A percentile compares a stretch with the other conserved stretches of the same genome.
phyloP scores from a whole-genome alignment of 2,888 invertebrate genomes.

The Tetragonisca angustula region DNA sequence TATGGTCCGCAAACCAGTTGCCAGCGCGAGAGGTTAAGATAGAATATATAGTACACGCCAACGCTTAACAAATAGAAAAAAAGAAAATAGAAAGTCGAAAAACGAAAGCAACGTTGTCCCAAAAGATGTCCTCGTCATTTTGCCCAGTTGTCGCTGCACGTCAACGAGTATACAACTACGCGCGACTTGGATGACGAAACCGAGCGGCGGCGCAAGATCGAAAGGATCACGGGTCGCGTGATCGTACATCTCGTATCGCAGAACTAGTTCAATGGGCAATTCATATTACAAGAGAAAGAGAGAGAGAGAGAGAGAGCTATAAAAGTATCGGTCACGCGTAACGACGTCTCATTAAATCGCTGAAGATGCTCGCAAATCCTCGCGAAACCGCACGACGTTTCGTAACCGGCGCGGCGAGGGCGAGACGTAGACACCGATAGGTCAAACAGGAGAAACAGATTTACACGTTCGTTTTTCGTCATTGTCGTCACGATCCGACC shows the following conservation, averaged over 20 bases:
- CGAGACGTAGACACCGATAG: constrained; percentile 5
- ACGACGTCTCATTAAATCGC: constrained; percentile 52
- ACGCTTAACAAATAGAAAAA: neutral
- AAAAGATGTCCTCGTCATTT: constrained; percentile 13
- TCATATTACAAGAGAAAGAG: constrained; percentile 64
- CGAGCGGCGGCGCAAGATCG: neutral
- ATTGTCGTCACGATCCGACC: constrained; percentile 13
- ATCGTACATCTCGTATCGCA: constrained; percentile 24
- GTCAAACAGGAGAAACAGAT: constrained; percentile 6
- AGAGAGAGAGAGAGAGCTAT: constrained; percentile 54
- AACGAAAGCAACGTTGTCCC: neutral
- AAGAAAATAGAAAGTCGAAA: neutral
- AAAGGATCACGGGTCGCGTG: constrained; percentile 14
- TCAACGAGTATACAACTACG: constrained; percentile 1
- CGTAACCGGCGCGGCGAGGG: constrained; percentile 29
- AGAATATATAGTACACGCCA: too few species aligned
- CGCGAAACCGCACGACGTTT: constrained; percentile 41
- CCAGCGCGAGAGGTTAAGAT: too few species aligned
- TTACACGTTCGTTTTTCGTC: constrained; percentile 18
- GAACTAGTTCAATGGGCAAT: constrained; percentile 67
- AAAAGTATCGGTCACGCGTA: constrained; percentile 67
- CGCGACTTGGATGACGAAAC: constrained; percentile 31
- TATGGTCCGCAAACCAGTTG: too few species aligned
- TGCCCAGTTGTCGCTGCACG: neutral
- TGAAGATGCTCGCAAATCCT: constrained; percentile 36